A percentile compares a stretch with the other conserved stretches of the same genome.
Conservation (phyloP, 2,113 vertebrate species). For the Anseranas semipalmata region DNA sequence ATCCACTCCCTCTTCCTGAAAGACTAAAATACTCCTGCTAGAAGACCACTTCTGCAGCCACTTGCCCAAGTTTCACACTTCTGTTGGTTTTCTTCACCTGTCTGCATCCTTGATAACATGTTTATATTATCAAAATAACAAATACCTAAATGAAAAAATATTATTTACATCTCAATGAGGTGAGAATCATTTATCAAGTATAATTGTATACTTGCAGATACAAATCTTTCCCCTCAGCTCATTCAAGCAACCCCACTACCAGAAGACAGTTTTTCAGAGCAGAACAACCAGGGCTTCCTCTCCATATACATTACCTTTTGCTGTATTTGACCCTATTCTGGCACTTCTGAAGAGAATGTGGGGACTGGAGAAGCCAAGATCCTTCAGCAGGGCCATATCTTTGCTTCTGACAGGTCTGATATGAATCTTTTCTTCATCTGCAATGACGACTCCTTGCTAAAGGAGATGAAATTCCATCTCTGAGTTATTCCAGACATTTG, state of each 20-base stretch:
- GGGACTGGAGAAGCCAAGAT: not conserved
- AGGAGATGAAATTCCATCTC: conserved; percentile 29
- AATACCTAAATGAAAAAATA: not conserved
- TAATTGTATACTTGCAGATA: not conserved
- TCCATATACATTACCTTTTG: not conserved
- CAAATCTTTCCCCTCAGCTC: not conserved
- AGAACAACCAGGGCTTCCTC: not conserved
- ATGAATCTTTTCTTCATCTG: not conserved
- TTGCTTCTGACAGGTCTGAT: conserved; percentile 53
- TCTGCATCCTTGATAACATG: not conserved
- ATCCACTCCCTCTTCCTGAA: not conserved
- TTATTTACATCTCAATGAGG: not conserved
- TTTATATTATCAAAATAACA: not conserved
- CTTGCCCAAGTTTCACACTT: not conserved
- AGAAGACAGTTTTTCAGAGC: not conserved
- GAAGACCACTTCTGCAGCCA: not conserved
- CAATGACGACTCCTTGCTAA: conserved; percentile 52
- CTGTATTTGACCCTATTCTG: too few relatives aligned
- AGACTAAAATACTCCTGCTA: not conserved
- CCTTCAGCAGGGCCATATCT: not conserved
- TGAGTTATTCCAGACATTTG: not conserved
- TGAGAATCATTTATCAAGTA: not conserved
- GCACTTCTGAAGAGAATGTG: conserved; percentile 54
- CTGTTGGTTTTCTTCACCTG: not conserved
- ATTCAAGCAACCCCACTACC: not conserved